Base-by-base conservation (phyloP, 2,888 invertebrate species). In the Drosophila cracens region DNA sequence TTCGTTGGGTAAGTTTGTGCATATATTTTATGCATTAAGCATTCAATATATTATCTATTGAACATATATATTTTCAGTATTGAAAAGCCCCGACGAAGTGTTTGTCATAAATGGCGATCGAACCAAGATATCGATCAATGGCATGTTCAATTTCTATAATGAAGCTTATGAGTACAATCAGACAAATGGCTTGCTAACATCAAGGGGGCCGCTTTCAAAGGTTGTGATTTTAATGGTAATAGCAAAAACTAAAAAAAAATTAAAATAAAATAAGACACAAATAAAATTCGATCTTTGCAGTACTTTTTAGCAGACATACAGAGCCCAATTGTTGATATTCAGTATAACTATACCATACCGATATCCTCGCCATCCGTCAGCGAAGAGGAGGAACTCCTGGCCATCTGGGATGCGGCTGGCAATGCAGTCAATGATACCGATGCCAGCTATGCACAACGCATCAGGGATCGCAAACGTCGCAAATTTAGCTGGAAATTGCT, bases 101-200 rank as follows among this genome's bases (percentile, higher is more conserved):
- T 97, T 95, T 92, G 95, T 98, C 79, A 94, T 98, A 87, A 98
- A 98, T 90, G 97, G 97, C 0, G 96, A 96, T 94, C 95, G 95
- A 68, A 94, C 95, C 4, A 69, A 65, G 33, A 53, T 72, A 68
- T 96, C 96, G 84, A 95, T 95, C 83, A 95, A 95, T 74, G 95
- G 96, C 21, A 94, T 94, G 62, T 96, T 96, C 89, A 95, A 95
- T 76, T 96, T 95, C 63, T 96, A 96, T 21, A 97, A 97, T 7
- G 96, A 97, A 25, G 94, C 94, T 69, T 97, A 97, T 92, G 94
- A 95, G 56, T 98, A 98, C 94, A 94, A 95, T 74, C 95, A 96
- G 70, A 95, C 95, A 77, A 60, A 76, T 21, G 85, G 88, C 27
- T 65, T 70, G 36, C 79, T 92, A 0, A 76, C 76, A 10, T 68